phyloP scores from a whole-genome alignment of 2,888 invertebrate species.

The Lapara coniferarum region DNA sequence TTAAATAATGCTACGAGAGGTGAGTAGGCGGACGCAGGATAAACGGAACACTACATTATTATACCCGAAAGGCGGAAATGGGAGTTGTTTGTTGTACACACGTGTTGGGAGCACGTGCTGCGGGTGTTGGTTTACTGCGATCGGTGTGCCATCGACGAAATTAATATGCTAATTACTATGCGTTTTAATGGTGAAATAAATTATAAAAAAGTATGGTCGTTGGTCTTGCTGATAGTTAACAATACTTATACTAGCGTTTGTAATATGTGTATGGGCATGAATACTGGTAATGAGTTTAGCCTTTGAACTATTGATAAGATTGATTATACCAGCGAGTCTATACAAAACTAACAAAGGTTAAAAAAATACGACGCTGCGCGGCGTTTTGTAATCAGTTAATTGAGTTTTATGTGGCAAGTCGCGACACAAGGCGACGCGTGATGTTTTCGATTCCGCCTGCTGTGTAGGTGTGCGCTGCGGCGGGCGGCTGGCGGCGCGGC shows the following conservation, averaged over 20 bases:
- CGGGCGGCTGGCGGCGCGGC: slow-evolving; percentile 49
- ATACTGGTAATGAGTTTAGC: no score
- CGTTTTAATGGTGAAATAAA: no score
- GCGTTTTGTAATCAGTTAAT: not conserved
- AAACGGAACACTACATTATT: slow-evolving; percentile 7
- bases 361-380: not conserved
- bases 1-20: not conserved
- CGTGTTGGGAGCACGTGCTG: slow-evolving; percentile 14
- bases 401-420: not conserved
- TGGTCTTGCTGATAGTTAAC: no score
- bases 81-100: slow-evolving; percentile 33
- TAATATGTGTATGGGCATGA: no score
- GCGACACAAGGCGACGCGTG: not conserved
- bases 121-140: not conserved
- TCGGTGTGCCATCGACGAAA: not conserved
- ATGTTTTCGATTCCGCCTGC: slow-evolving; percentile 13
- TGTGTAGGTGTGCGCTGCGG: slow-evolving; percentile 27
- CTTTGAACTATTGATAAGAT: no score
- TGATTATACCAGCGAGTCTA: no score
- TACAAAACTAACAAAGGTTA: not conserved
- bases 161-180: not conserved
- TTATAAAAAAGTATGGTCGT: no score
- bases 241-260: no score
- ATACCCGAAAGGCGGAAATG: slow-evolving; percentile 34
- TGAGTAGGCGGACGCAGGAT: not conserved